Base-by-base conservation (phyloP, 2,888 invertebrate species). In the Cinara cedri region DNA sequence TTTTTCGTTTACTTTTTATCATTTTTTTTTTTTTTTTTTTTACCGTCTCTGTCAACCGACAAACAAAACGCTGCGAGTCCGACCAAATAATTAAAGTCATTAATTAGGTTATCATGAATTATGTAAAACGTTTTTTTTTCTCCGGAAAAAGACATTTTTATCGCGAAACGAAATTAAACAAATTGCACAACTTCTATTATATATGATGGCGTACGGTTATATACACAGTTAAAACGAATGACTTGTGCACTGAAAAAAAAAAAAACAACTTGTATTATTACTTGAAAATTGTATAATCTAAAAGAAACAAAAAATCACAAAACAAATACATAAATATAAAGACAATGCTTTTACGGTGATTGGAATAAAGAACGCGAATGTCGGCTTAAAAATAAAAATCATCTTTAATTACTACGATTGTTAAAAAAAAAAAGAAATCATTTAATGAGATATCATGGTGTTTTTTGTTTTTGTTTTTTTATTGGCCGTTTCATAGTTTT, bases 61-160 rank as follows among this genome's bases (percentile, higher is more conserved):
- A 51, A 70, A 78, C 68, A 70, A 78, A 76, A 66, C 26, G 19
- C 21, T 57, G 19, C 21, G 57, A 78, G 57, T 78, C 13, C 46
- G 21, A 60, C 68, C 68, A 62, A 78, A 78, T 78, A 78, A 78
- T 78, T 78, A 78, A 68, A 78, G 68, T 51, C 60, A 68, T 78
- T 78, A 78, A 68, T 78, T 70, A 60, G 68, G 70, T 78, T 76
- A 76, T 70, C 70, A 26, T 78, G 78, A 78, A 78, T 78, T 78
- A 78, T 62, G 60, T 26, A 51, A 60, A 78, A 60, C 51, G 34
- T 55, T 75, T 34, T 34, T 63, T 24, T 24, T 66, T 44, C 44
- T 60, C 19, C 10, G 2, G 6, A 14, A 78, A 34, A 72, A 70
- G 60, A 68, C 78, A 49, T 78, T 78, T 76, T 68, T 78, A 57